Base-by-base conservation (phyloP, 2,113 vertebrate genomes). In the Caranx melampygus region DNA sequence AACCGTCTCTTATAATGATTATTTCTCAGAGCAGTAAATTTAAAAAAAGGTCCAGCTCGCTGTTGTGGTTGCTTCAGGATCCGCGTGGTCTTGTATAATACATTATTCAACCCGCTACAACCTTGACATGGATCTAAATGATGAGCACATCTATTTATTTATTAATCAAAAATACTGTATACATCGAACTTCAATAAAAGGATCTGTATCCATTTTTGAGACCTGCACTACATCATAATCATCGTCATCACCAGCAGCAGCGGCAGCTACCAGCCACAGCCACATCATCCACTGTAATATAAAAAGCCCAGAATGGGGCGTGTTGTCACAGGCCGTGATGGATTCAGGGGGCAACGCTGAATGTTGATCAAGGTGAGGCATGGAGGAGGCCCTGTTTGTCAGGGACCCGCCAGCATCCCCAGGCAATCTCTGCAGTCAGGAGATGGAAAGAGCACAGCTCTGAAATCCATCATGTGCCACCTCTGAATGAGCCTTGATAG, bases 281-380 rank as follows among this genome's bases (percentile, higher is more conserved):
- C 75, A 83, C 81, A 88, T 90, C 80, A 84, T 75, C 86, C 81
- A 52, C 76, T 45, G 69, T 87, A 84, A 88, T 89, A 84, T 87
- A 89, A 92, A 92, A 89, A 92, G 76, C 78, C 78, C 71, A 78
- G 88, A 91, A 86, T 64, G 80, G 84, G 86, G 72, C 35, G 75
- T 88, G 86, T 90, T 93, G 91, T 92, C 92, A 90, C 70, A 72
- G 86, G 26, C 82, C 35, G 58, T 91, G 92, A 92, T 93, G 85
- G 85, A 92, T 94, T 91, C 87, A 80, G 82, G 84, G 88, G 90
- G 89, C 88, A 88, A 87, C 18, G 33, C 86, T 92, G 92, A 93
- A 92, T 94, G 92, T 94, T 94, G 93, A 94, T 94, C 92, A 94
- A 93, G 92, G 92, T 93, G 93, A 93, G 87, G 88, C 90, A 88